phyloP scores from a whole-genome alignment of 2,797 vertebrate species.

The Manis javanica region DNA sequence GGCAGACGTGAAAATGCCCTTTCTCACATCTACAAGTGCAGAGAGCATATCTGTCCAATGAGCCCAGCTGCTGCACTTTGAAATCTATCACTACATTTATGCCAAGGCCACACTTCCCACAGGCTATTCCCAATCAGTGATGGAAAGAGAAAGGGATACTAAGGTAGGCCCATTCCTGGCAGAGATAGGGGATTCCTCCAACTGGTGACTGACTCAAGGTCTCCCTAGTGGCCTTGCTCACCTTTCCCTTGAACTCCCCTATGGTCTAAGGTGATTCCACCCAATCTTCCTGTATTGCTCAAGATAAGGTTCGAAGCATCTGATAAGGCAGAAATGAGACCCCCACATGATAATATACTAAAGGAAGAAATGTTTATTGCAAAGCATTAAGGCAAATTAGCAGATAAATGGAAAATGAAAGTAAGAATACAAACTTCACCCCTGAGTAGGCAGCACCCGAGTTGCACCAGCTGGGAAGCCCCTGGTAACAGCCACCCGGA shows the following conservation, averaged over 20 bases:
- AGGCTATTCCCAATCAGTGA: not conserved
- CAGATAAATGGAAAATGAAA: too few relatives aligned
- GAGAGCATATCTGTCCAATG: not conserved
- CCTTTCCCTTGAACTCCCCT: not conserved
- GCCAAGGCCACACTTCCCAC: not conserved
- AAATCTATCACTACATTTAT: not conserved
- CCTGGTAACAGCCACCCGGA: too few relatives aligned
- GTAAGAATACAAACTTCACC: too few relatives aligned
- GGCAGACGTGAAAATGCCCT: not conserved
- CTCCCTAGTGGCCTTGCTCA: not conserved
- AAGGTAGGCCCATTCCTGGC: not conserved
- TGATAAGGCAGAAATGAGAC: too few relatives aligned
- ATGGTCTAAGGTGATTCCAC: not conserved
- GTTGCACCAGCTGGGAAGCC: too few relatives aligned
- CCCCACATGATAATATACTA: too few relatives aligned
- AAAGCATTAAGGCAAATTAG: too few relatives aligned
- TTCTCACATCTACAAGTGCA: not conserved
- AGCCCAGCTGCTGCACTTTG: not conserved
- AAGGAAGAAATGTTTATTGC: too few relatives aligned
- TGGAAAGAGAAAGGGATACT: not conserved
- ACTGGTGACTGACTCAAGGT: not conserved
- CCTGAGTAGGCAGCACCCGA: too few relatives aligned
- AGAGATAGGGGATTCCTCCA: not conserved
- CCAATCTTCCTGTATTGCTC: too few relatives aligned
- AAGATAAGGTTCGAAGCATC: too few relatives aligned